Evolutionary conservation across 1,140 invertebrate species (phyloP), one percentile per base, ranked within the genome.

Genomic region (Homarus americanus): DNA sequence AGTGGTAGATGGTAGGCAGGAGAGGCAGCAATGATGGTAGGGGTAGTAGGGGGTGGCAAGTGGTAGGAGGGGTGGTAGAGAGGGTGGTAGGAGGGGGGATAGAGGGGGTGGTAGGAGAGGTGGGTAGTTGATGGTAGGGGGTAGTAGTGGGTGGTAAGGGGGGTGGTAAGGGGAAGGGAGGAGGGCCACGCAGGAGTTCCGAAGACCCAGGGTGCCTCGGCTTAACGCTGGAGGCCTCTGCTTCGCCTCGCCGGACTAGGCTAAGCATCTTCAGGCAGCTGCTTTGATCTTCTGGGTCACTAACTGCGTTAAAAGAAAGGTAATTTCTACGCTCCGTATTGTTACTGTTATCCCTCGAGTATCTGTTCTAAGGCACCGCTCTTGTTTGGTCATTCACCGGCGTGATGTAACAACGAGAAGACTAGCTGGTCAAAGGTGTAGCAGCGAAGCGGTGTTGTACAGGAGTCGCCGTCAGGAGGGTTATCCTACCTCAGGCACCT

Each of bases 401-500:
- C 17, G 53, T 20, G 44, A 15, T 49, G 7, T n/a, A n/a, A n/a
- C n/a, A 49, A 2, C 44, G 17, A 2, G 44, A 49, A 49, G 44
- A 49, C 44, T 10, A 17, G 5, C 12, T 32, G 41, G 69, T 86
- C 72, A 49, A 75, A 76, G 73, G 83, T 24, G 80, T 36, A n/a
- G n/a, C 41, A 85, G 83, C 40, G 69, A 34, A 53, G 69, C 10
- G 9, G 78, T 10, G 44, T 12, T 7, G 44, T 7, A 49, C 44
- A 7, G 44, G 44, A 4, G 44, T 7, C 5, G 44, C 4, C 44
- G 4, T 7, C 44, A 10, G n/a, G 78, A 72, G n/a, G 17, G 49
- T 75, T 72, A 75, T 76, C 83, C 28, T 58, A 38, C 72, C 73
- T 76, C 84, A 36, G 84, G 84, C 69, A 86, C 40, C 49, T 66